Conservation (phyloP, 1,140 invertebrate genomes). For the Coenobita brevimanus region DNA sequence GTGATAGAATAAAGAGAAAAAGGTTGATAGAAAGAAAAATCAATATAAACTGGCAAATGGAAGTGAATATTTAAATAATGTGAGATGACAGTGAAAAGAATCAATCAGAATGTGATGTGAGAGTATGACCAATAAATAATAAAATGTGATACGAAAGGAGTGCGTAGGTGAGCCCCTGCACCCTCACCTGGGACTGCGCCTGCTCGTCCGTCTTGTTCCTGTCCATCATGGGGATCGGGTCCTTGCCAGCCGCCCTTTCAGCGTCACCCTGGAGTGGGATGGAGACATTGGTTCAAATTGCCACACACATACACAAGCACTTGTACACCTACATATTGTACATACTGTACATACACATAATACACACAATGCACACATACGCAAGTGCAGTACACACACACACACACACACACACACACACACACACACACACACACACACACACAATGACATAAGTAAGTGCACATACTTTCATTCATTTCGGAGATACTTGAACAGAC, state of each 20-base stretch:
- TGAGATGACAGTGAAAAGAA: not conserved
- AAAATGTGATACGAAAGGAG: no score
- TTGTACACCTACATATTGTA: not conserved
- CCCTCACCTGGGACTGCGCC: conserved; percentile 81
- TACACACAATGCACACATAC: no score
- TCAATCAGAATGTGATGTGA: no score
- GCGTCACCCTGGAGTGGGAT: conserved; percentile 79
- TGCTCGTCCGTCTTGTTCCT: conserved; percentile 82
- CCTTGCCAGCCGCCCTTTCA: conserved; percentile 80
- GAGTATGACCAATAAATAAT: no score
- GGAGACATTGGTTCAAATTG: not conserved
- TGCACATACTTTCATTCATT: no score
- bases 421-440: no score
- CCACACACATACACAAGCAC: conserved; percentile 10
- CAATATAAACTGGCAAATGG: not conserved
- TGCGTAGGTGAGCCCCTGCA: no score
- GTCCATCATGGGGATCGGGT: conserved; percentile 90
- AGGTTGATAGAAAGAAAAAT: not conserved
- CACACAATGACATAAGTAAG: no score
- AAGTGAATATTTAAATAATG: not conserved
- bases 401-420: no score
- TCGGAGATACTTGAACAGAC: no score
- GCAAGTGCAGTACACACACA: no score
- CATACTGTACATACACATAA: not conserved
- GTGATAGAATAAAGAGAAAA: not conserved